Evolutionary conservation across 1,140 invertebrate species (phyloP), one percentile per base, ranked within the genome.

Genomic region (Hylyphantes graminicola): DNA sequence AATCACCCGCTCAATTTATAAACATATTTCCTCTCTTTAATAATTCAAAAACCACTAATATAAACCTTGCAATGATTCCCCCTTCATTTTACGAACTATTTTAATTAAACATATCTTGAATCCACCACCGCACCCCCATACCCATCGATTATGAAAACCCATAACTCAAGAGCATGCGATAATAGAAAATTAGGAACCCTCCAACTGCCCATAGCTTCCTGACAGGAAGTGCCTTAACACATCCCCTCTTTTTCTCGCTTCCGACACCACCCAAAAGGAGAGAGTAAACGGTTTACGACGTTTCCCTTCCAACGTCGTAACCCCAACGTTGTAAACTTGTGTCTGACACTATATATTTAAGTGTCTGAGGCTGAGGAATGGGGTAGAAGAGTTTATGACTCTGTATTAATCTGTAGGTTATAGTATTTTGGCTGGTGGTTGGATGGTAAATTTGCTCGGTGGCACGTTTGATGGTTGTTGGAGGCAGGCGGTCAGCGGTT

Each of bases 251-350:
- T 70, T 70, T 70, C 68, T 53, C 68, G 7, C 68, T 70, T 70
- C 68, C 68, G 51, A 53, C 68, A 35, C 35, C 35, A 1, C 35
- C 67, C 68, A n/a, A 53, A 51, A 70, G 68, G 68, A 51, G 35
- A 35, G 68, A n/a, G 68, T 70, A 70, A 70, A 70, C 68, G 68
- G 51, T 70, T 70, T 70, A 70, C 68, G 68, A 70, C 54, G 50
- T 53, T n/a, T 10, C 48, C 8, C 10, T 15, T 51, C 68, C 21
- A 35, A 48, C 50, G n/a, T 17, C 68, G 48, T 70, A 70, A 53
- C 67, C 15, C 53, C 67, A 17, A 13, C 35, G 53, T 70, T 48
- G 68, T 70, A 70, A 70, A 70, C 68, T 51, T 51, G 68, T 54
- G 54, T 70, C 50, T 70, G 68, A 70, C 68, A 51, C 54, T 70